Evolutionary conservation across 2,888 invertebrate species (phyloP).

Genomic region (Drosophila kambysellisi): DNA sequence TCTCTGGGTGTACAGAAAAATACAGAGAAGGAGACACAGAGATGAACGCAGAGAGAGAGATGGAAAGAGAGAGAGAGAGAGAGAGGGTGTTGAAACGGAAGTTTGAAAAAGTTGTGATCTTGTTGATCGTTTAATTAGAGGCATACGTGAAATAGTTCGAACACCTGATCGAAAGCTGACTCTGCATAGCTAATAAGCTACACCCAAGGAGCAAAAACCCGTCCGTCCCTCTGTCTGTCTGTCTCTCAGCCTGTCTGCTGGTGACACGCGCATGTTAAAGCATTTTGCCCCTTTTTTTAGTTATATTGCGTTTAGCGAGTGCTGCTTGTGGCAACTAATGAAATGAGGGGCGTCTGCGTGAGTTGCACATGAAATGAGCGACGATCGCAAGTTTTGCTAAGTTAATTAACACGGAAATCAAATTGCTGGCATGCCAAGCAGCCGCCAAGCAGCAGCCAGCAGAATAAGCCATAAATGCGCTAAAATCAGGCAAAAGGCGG

Average conservation of each 20-base stretch:
- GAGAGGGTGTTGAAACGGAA: constrained; percentile 57
- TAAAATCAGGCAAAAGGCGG: constrained; percentile 8
- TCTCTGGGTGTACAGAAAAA: neutral
- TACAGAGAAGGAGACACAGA: neutral
- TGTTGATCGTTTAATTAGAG: constrained; percentile 84
- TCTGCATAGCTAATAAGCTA: constrained; percentile 77
- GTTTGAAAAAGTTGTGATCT: constrained; percentile 78
- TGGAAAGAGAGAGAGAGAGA: neutral
- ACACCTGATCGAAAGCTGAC: constrained; percentile 72
- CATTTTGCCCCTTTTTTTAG: constrained; percentile 24
- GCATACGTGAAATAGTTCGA: constrained; percentile 84
- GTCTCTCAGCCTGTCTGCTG: constrained; percentile 6
- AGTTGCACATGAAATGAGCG: constrained; percentile 75
- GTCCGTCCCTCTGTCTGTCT: neutral
- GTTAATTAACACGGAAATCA: constrained; percentile 81
- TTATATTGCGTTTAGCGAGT: constrained; percentile 20
- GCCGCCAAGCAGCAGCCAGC: constrained; percentile 24
- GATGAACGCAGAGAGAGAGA: too few species aligned
- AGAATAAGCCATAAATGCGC: constrained; percentile 29
- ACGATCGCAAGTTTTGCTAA: constrained; percentile 71
- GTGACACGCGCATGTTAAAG: constrained; percentile 62
- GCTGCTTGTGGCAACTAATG: constrained; percentile 59
- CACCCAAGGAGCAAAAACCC: neutral
- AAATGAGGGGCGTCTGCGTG: constrained; percentile 80
- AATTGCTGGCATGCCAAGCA: constrained; percentile 73